A percentile compares a stretch with the other conserved stretches of the same genome.
Conservation (phyloP, 1,140 invertebrate species). For the Melipona quadrifasciata region DNA sequence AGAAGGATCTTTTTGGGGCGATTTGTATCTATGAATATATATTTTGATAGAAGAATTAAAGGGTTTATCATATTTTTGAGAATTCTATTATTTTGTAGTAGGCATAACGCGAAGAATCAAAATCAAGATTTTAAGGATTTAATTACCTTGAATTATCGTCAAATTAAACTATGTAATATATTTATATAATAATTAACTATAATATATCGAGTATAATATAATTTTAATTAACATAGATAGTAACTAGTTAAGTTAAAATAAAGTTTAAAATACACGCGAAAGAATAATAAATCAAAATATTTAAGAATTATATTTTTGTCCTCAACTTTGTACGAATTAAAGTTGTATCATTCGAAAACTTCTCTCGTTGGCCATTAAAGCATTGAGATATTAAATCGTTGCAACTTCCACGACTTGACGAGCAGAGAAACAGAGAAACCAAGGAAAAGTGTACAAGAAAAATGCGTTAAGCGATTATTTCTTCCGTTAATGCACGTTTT, state of each 20-base stretch:
- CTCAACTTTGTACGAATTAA: background rate
- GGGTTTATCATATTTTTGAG: background rate
- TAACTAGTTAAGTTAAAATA: no score
- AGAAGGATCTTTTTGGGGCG: rapidly evolving
- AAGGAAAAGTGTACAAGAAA: background rate
- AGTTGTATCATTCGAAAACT: background rate
- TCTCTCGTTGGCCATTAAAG: background rate
- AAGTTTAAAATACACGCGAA: no score
- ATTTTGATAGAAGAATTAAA: background rate
- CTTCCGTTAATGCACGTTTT: no score
- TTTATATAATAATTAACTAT: no score
- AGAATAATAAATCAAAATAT: no score
- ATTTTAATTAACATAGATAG: no score
- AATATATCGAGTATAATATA: no score
- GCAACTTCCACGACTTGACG: background rate
- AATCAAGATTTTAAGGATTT: no score
- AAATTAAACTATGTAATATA: no score
- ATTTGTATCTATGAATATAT: background rate
- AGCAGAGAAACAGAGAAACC: background rate
- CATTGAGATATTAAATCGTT: background rate
- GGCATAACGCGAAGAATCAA: background rate
- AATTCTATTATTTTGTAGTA: background rate
- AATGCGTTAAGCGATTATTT: background rate
- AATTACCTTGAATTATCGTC: no score
- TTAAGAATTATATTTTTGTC: no score